Base-by-base conservation (phyloP, 2,113 vertebrate genomes). In the Peromyscus leucopus region DNA sequence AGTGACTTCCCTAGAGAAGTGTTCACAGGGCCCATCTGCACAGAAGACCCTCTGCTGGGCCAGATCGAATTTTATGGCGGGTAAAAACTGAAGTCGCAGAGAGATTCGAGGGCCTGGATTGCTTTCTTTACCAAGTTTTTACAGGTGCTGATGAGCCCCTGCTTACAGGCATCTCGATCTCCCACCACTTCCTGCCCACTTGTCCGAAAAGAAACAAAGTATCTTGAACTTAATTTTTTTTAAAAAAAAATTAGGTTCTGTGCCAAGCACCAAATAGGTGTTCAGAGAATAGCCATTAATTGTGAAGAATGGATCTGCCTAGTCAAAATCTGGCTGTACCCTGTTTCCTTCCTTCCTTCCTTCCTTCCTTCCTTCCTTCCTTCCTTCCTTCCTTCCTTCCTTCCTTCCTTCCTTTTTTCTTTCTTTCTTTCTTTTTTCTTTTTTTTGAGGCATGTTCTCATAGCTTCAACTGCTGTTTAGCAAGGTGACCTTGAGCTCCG, bases 211-310 rank as follows among this genome's bases (percentile, higher is more conserved):
- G 61, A 86, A 82, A 74, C 31, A 36, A 59, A 89, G 48, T n/a
- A 26, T 87, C 24, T 94, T 91, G 69, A 48, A 74, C 67, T 84
- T 95, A 36, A 21, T 91, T 46, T 87, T 51, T 76, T 28, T 36
- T 2, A 48, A n/a, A n/a, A n/a, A n/a, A n/a, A n/a, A 88, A 39
- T 42, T 71, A 15, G 69, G 65, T 91, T 59, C 28, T 93, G 78
- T 82, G 36, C 39, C 86, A 57, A 67, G 63, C 55, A 61, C 89
- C 95, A 83, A 86, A 85, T n/a, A 85, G 39, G 85, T 83, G 42
- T 75, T 89, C 16, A 93, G 83, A 87, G 42, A 83, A n/a, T 91
- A 57, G 86, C 63, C 93, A 42, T 36, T 48, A 82, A 95, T 95
- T 26, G 67, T 74, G 48, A 93, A 61, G 61, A 76, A 42, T 71